A percentile compares a stretch with the other conserved stretches of the same genome.
These are phyloP conservation scores for Pyrgus malvae DNA, from an alignment of 2,888 invertebrate species.

Conservation along the genomic window DNA sequence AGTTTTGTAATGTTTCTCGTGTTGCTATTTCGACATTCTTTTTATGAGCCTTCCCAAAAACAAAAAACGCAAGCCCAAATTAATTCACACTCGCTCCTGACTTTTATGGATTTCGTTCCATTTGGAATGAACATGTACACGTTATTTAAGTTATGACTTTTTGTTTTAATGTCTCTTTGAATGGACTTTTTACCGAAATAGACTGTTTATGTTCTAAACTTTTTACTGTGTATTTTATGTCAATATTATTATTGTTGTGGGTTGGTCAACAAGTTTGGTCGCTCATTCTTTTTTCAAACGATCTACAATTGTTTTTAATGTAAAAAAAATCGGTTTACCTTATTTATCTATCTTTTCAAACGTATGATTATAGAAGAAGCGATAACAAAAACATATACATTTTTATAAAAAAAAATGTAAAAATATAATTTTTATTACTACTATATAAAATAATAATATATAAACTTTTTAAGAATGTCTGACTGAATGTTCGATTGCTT, in stretches of 20 bases:
- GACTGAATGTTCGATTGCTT: no score
- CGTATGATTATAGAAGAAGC: no score
- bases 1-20: neutral
- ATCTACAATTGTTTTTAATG: no score
- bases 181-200: slow-evolving; percentile 18
- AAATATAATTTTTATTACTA: no score
- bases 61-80: slow-evolving; percentile 27
- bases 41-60: slow-evolving; percentile 29
- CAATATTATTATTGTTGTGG: neutral
- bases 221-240: slow-evolving; percentile 6
- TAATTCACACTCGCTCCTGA: slow-evolving; percentile 27
- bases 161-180: slow-evolving; percentile 26
- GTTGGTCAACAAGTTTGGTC: neutral
- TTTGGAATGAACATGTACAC: slow-evolving; percentile 24
- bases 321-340: no score
- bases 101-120: slow-evolving; percentile 23
- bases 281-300: no score
- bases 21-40: slow-evolving; percentile 25
- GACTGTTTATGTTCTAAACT: slow-evolving; percentile 12
- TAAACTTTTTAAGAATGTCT: no score
- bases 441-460: no score
- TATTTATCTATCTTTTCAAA: no score
- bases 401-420: no score
- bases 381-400: no score
- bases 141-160: slow-evolving; percentile 25